These are phyloP conservation scores for Amphiprion ocellaris DNA, from an alignment of 2,113 vertebrate genomes.

Conservation along the genomic window DNA sequence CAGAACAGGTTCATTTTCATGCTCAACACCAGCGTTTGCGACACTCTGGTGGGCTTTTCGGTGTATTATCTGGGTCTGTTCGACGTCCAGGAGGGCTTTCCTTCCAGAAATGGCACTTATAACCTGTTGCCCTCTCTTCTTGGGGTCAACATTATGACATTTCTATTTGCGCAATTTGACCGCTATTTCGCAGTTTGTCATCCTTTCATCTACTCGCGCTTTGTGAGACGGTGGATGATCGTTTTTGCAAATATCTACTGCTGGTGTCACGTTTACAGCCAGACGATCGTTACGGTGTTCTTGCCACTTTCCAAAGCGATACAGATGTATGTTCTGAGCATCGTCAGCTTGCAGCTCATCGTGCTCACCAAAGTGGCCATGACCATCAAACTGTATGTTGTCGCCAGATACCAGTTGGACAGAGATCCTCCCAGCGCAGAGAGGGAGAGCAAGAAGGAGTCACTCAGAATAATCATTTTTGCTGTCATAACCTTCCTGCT, in stretches of 20 bases:
- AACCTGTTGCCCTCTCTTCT: constrained; percentile 72
- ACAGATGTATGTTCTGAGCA: constrained; percentile 57
- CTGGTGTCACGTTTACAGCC: constrained; percentile 61
- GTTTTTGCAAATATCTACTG: constrained; percentile 59
- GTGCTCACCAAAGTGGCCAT: constrained; percentile 77
- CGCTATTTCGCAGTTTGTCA: constrained; percentile 76
- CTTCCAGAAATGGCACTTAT: constrained; percentile 73
- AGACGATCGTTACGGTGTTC: neutral
- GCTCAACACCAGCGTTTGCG: constrained; percentile 81
- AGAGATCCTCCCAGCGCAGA: constrained; percentile 73
- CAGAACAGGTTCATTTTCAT: constrained; percentile 83
- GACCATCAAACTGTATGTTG: constrained; percentile 80
- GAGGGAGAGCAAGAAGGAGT: constrained; percentile 76
- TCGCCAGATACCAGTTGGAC: constrained; percentile 74
- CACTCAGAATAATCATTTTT: constrained; percentile 76
- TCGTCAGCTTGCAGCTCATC: constrained; percentile 61
- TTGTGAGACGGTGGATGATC: constrained; percentile 55
- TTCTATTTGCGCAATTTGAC: constrained; percentile 82
- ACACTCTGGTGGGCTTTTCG: constrained; percentile 76
- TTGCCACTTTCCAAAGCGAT: constrained; percentile 60
- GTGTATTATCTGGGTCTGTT: constrained; percentile 81
- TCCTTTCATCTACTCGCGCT: constrained; percentile 75
- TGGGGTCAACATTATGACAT: constrained; percentile 77
- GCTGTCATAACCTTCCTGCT: constrained; percentile 77
- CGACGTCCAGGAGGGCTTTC: constrained; percentile 79